Evolutionary conservation across 2,113 vertebrate species (phyloP).

Genomic region (Lontra canadensis): DNA sequence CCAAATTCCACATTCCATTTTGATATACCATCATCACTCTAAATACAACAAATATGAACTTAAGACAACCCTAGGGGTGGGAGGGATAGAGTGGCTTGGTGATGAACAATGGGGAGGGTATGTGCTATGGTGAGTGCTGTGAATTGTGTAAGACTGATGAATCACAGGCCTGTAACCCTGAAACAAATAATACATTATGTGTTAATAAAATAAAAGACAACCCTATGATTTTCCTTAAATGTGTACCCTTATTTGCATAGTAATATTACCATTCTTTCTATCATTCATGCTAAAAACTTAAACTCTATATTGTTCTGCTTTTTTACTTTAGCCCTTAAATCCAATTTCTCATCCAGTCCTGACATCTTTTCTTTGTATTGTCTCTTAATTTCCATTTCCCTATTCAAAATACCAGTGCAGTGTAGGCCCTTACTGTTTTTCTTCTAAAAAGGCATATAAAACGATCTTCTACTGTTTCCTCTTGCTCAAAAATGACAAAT

Average conservation of each 20-base stretch:
- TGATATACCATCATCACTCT: background rate
- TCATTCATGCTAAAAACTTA: background rate
- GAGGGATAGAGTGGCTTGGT: too few species aligned
- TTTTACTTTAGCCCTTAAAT: background rate
- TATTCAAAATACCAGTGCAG: background rate
- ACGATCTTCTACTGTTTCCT: background rate
- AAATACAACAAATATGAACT: background rate
- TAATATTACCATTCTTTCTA: background rate
- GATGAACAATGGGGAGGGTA: too few species aligned
- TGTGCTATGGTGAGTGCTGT: too few species aligned
- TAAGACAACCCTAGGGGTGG: background rate
- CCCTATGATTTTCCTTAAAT: background rate
- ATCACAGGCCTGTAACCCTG: too few species aligned
- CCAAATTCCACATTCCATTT: background rate
- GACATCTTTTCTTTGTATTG: background rate
- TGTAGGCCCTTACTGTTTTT: background rate
- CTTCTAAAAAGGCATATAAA: background rate
- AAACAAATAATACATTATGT: too few species aligned
- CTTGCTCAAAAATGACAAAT: background rate
- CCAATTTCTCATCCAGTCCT: background rate
- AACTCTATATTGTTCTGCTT: background rate
- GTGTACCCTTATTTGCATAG: background rate
- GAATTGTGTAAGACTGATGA: too few species aligned
- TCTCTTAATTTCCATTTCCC: background rate
- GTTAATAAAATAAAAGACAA: background rate